phyloP scores from a whole-genome alignment of 2,797 vertebrate species.

The Austrolebias charrua region DNA sequence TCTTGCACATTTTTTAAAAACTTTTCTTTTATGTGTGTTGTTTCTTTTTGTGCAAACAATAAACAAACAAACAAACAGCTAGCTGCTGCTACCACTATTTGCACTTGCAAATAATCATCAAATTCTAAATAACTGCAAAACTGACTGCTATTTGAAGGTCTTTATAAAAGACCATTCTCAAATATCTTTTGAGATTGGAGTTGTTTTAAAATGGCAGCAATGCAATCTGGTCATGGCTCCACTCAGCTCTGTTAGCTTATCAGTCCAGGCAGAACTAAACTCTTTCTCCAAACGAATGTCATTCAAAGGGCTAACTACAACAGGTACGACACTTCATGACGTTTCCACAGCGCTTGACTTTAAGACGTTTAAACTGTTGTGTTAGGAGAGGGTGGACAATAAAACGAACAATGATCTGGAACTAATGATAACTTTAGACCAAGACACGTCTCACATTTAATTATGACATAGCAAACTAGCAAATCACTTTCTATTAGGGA shows the following conservation, averaged over 20 bases:
- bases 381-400: constrained; percentile 16
- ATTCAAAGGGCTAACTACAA: background rate
- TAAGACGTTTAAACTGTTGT: background rate
- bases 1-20: too few species aligned
- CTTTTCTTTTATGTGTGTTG: too few species aligned
- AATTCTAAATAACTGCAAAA: too few species aligned
- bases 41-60: too few species aligned
- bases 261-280: background rate
- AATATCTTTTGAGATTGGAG: too few species aligned
- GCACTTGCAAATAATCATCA: too few species aligned
- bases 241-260: background rate
- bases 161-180: too few species aligned
- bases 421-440: constrained; percentile 32
- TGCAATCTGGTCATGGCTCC: background rate
- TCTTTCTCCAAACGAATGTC: background rate
- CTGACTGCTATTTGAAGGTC: too few species aligned
- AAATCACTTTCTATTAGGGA: constrained; percentile 66
- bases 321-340: background rate
- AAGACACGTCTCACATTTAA: constrained; percentile 52
- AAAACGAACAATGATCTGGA: constrained; percentile 33
- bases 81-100: too few species aligned
- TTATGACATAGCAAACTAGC: constrained; percentile 66
- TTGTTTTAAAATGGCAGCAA: too few species aligned
- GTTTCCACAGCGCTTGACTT: background rate
- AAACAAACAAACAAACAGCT: too few species aligned